A percentile compares a stretch with the other conserved stretches of the same genome.
These are phyloP conservation scores for Aeoliscus strigatus DNA, from an alignment of 2,797 vertebrate species.

Conservation along the genomic window DNA sequence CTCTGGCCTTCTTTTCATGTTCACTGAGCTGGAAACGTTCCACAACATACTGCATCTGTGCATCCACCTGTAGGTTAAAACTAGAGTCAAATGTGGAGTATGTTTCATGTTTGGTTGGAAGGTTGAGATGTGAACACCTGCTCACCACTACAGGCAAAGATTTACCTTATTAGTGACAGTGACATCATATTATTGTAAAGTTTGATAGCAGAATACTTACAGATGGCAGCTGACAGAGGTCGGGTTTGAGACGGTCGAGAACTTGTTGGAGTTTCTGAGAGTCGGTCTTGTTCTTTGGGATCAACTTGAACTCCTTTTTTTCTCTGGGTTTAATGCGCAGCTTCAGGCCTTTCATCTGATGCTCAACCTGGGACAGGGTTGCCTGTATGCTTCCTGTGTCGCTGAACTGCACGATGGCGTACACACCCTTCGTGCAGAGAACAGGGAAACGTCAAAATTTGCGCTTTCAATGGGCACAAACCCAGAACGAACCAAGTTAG, in stretches of 20 bases:
- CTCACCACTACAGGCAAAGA: no score
- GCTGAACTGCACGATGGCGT: slow-evolving; percentile 85
- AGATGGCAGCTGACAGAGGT: slow-evolving; percentile 70
- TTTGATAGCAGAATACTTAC: slow-evolving; percentile 66
- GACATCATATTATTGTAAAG: no score
- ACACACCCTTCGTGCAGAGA: slow-evolving; percentile 76
- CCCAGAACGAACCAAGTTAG: not conserved
- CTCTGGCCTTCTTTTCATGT: slow-evolving; percentile 76
- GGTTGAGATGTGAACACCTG: no score
- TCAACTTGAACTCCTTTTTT: slow-evolving; percentile 81
- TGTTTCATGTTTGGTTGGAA: not conserved
- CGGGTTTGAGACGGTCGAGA: slow-evolving; percentile 69
- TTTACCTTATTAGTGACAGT: no score
- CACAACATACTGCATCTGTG: slow-evolving; percentile 81
- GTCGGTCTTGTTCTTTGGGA: slow-evolving; percentile 68
- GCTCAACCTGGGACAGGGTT: slow-evolving; percentile 69
- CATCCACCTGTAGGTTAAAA: slow-evolving; percentile 69
- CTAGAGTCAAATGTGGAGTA: no score
- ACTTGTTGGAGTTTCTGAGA: slow-evolving; percentile 57
- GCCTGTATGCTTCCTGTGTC: slow-evolving; percentile 58
- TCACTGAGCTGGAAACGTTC: slow-evolving; percentile 80
- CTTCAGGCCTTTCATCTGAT: slow-evolving; percentile 73
- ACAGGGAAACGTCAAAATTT: no score
- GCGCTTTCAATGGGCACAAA: not conserved
- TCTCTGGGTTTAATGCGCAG: slow-evolving; percentile 84